Percentiles rank a stretch among this genome's conserved stretches.
These are phyloP conservation scores for Chlorops oryzae DNA, from an alignment of 1,140 invertebrate genomes.

Conservation along the genomic window DNA sequence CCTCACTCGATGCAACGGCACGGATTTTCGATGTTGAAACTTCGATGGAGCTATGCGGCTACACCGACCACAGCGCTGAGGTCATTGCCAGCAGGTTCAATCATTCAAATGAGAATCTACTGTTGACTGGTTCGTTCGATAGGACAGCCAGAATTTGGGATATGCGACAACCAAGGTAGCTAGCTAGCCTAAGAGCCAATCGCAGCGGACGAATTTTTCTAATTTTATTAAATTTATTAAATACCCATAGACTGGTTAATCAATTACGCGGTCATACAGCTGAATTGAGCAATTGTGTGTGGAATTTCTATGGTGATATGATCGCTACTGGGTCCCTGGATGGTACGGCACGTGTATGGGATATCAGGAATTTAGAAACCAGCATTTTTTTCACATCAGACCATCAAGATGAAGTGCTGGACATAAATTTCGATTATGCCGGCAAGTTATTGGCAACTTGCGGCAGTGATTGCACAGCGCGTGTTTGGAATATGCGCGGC, in stretches of 20 bases:
- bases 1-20: slow-evolving; percentile 69
- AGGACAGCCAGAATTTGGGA: slow-evolving; percentile 71
- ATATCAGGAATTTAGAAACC: slow-evolving; percentile 52
- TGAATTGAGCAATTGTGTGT: slow-evolving; percentile 69
- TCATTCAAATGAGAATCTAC: slow-evolving; percentile 58
- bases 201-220: too few species aligned
- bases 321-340: slow-evolving; percentile 70
- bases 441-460: slow-evolving; percentile 64
- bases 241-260: slow-evolving; percentile 59
- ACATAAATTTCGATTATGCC: slow-evolving; percentile 66
- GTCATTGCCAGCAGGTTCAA: slow-evolving; percentile 68
- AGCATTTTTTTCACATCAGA: slow-evolving; percentile 58
- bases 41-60: slow-evolving; percentile 56
- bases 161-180: slow-evolving; percentile 60
- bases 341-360: slow-evolving; percentile 71
- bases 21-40: slow-evolving; percentile 64
- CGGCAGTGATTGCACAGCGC: slow-evolving; percentile 64
- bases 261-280: slow-evolving; percentile 62
- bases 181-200: too few species aligned
- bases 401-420: slow-evolving; percentile 71
- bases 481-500: slow-evolving; percentile 59
- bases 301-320: slow-evolving; percentile 64
- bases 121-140: slow-evolving; percentile 76
- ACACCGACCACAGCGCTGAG: slow-evolving; percentile 64
- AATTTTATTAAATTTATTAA: too few species aligned